These are phyloP conservation scores for Caerostris darwini DNA, from an alignment of 1,140 invertebrate genomes.

Conservation along the genomic window DNA sequence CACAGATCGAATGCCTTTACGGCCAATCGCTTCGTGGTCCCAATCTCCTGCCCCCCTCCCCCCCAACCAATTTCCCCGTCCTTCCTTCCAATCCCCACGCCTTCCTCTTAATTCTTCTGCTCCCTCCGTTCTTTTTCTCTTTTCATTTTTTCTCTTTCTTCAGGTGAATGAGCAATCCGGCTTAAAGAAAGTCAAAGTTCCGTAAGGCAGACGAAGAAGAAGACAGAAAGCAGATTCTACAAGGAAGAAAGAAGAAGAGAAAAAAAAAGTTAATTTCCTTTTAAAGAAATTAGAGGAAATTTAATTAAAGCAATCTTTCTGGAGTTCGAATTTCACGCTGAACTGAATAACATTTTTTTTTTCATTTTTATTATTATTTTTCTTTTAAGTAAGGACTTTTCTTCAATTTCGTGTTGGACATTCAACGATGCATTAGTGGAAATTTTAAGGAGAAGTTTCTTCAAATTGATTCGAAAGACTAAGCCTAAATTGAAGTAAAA, in stretches of 20 bases:
- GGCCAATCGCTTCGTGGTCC: background rate
- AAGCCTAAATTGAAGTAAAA: too few species aligned
- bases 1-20: background rate
- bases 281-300: too few species aligned
- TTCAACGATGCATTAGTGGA: too few species aligned
- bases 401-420: too few species aligned
- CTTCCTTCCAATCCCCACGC: too few species aligned
- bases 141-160: background rate
- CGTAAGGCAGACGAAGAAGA: background rate
- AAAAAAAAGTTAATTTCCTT: background rate
- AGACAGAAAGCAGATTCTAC: background rate
- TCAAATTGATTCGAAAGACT: too few species aligned
- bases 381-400: too few species aligned
- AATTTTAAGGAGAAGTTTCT: too few species aligned
- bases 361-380: too few species aligned
- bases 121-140: background rate
- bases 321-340: background rate
- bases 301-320: background rate
- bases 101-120: background rate
- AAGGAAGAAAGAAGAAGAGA: background rate
- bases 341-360: too few species aligned
- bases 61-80: too few species aligned
- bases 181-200: background rate
- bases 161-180: background rate
- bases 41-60: background rate